These are phyloP conservation scores for Zeus faber DNA, from an alignment of 2,113 vertebrate genomes.

Conservation along the genomic window DNA sequence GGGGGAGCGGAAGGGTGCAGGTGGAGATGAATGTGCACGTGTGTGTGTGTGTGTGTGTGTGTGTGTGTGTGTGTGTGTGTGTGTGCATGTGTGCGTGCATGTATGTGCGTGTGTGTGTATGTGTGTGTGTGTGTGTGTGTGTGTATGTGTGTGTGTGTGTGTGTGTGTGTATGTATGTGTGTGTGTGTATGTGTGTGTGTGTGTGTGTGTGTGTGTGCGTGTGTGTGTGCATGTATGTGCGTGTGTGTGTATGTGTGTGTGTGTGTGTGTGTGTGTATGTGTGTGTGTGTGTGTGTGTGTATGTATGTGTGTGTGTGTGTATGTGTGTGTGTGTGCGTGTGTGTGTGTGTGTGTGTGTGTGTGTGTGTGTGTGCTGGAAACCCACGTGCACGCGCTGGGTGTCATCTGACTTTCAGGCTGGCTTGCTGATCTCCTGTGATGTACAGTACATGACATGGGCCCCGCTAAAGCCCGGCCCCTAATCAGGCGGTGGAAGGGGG, in stretches of 20 bases:
- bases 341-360: neutral
- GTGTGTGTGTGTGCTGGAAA: neutral
- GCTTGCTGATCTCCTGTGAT: conserved; percentile 77
- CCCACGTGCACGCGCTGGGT: conserved; percentile 59
- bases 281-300: neutral
- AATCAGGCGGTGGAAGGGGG: no score
- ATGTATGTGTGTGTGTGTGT: conserved; percentile 14
- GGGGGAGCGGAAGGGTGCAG: conserved; percentile 2
- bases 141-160: no score
- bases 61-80: neutral
- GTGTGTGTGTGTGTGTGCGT: neutral
- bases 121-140: no score
- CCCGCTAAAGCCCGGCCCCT: conserved; percentile 46
- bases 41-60: neutral
- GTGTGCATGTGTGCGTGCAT: neutral
- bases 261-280: conserved; percentile 6
- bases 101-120: neutral
- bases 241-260: neutral
- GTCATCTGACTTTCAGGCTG: conserved; percentile 78
- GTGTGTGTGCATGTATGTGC: conserved; percentile 18
- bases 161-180: no score
- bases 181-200: no score
- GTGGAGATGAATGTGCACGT: conserved; percentile 7
- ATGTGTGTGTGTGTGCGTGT: neutral
- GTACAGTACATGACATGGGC: conserved; percentile 73